Evolutionary conservation across 2,113 vertebrate species (phyloP), one percentile per base, ranked within the genome.

Genomic region (Toxotes chatareus): DNA sequence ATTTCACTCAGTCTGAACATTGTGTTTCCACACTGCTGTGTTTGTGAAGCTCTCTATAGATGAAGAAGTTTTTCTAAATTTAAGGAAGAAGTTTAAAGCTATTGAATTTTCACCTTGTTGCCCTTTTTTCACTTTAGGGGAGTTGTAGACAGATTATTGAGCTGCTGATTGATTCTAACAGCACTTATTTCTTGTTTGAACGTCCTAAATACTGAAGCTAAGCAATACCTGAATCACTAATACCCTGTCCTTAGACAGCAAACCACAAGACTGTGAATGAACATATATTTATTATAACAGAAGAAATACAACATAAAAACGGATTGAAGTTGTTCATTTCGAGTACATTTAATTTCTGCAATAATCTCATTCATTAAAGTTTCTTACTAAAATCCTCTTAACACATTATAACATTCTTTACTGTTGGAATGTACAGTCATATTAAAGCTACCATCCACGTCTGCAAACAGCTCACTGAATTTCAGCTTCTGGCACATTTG

Each of bases 401-500:
- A n/a, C 1, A 0, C 10, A 36, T 34, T 12, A 27, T 0, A 56
- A 16, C 11, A n/a, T n/a, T 40, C 6, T 64, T 57, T 49, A 46
- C 55, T 19, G 3, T 27, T 6, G 10, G 17, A 47, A 6, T 34
- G 46, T 44, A 40, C 3, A 68, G 13, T 14, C 44, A 12, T 11
- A 13, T 73, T 56, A 32, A 57, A 36, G 4, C 12, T 55, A 36
- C 23, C 51, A 23, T 74, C 19, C 13, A 0, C 12, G 32, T 57
- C 34, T 62, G 19, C 40, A 34, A 74, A 69, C 56, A 42, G 38
- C 70, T 69, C n/a, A 21, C 17, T 12, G 53, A 31, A 62, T 68
- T 56, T 71, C 16, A 59, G 73, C 69, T 62, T 55, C 38, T 73
- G 82, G 44, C 72, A 68, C 60, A 60, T 82, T 63, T 80, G 74